A percentile compares a stretch with the other conserved stretches of the same genome.
Conservation (phyloP, 2,797 vertebrate species). For the Acanthornis magna region DNA sequence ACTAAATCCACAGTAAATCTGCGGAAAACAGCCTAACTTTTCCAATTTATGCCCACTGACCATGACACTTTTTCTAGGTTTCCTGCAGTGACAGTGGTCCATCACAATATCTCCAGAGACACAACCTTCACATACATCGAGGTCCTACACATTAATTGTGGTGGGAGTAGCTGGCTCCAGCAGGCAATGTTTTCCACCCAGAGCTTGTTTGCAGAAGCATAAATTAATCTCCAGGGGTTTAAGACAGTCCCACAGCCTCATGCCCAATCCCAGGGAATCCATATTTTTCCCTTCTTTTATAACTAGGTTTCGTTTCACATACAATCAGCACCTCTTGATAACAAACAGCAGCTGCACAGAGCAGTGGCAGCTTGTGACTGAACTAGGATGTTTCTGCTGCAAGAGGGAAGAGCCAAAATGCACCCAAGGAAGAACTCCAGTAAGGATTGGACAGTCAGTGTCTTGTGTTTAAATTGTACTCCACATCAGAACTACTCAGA, state of each 20-base stretch:
- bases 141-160: background rate
- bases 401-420: background rate
- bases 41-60: background rate
- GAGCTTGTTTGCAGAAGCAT: background rate
- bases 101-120: background rate
- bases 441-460: background rate
- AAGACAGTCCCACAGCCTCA: background rate
- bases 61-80: background rate
- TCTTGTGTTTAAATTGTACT: background rate
- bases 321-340: background rate
- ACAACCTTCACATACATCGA: fast-evolving
- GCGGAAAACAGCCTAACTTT: background rate
- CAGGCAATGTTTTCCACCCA: background rate
- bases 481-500: background rate
- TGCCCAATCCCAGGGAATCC: background rate
- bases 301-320: background rate
- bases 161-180: background rate
- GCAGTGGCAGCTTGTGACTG: background rate
- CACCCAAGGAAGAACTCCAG: background rate
- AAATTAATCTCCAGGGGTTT: background rate
- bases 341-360: background rate
- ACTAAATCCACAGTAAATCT: background rate
- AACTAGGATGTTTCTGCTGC: background rate
- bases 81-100: background rate
- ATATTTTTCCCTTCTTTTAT: background rate